These are phyloP conservation scores for Phymastichus coffea DNA, from an alignment of 1,140 invertebrate genomes.

Conservation along the genomic window DNA sequence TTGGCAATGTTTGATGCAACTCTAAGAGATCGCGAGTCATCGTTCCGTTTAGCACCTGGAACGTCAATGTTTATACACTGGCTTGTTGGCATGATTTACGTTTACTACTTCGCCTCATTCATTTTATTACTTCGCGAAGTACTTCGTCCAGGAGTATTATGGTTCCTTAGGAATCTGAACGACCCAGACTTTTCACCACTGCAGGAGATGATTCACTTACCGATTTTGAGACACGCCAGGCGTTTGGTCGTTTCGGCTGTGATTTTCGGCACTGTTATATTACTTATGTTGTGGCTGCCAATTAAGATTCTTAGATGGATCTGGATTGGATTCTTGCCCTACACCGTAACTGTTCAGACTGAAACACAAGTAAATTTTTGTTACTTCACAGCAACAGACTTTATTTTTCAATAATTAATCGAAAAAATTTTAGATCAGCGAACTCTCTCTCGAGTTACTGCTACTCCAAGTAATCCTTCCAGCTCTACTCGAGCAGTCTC, in stretches of 20 bases:
- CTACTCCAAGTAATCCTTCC: constrained; percentile 95
- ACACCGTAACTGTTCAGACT: constrained; percentile 79
- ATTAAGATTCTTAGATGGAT: constrained; percentile 82
- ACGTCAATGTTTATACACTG: constrained; percentile 98
- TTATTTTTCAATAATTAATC: not conserved
- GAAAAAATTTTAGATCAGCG: constrained; percentile 64
- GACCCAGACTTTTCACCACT: constrained; percentile 99
- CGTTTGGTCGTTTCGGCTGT: constrained; percentile 89
- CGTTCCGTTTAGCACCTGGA: constrained; percentile 85
- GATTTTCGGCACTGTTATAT: constrained; percentile 93
- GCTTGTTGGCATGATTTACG: constrained; percentile 99
- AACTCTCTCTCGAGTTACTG: constrained; percentile 90
- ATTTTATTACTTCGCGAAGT: constrained; percentile 92
- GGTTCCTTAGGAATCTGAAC: constrained; percentile 96
- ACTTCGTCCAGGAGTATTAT: constrained; percentile 90
- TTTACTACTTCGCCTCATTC: constrained; percentile 99
- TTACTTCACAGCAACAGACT: not conserved
- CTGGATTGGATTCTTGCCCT: constrained; percentile 89
- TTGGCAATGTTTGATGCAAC: constrained; percentile 92
- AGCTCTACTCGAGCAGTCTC: constrained; percentile 92
- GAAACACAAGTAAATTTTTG: constrained; percentile 70
- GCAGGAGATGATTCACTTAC: constrained; percentile 98
- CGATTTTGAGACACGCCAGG: constrained; percentile 86
- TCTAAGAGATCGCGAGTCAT: constrained; percentile 81
- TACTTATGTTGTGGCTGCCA: constrained; percentile 95